These are phyloP conservation scores for Pavo muticus DNA, from an alignment of 2,113 vertebrate genomes.

Conservation along the genomic window DNA sequence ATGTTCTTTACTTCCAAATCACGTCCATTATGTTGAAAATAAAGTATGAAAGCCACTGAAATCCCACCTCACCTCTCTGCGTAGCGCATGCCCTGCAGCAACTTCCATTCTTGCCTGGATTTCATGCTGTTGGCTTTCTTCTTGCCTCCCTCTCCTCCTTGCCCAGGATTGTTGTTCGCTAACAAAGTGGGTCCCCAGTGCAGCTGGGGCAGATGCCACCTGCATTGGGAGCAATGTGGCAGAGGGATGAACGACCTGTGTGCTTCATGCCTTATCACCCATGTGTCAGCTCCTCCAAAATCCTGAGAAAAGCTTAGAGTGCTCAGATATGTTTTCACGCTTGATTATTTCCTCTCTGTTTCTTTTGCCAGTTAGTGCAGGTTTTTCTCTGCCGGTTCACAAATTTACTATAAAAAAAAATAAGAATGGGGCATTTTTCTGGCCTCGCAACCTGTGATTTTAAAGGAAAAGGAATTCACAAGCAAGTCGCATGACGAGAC, in stretches of 20 bases:
- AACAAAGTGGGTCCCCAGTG: background rate
- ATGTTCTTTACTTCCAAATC: background rate
- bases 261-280: rapidly evolving
- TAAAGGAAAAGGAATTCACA: background rate
- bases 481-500: background rate
- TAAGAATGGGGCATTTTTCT: background rate
- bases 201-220: background rate
- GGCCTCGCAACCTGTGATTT: background rate
- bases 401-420: background rate
- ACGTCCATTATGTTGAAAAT: background rate
- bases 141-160: background rate
- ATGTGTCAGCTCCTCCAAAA: background rate
- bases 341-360: background rate
- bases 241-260: background rate
- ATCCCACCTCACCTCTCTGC: background rate
- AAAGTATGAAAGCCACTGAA: background rate
- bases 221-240: background rate
- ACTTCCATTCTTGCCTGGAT: background rate
- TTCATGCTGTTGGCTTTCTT: background rate
- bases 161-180: rapidly evolving
- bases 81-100: background rate
- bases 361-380: background rate
- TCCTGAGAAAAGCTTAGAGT: background rate
- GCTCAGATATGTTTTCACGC: background rate
- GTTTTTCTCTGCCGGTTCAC: background rate